A percentile compares a stretch with the other conserved stretches of the same genome.
Conservation (phyloP, 1,140 invertebrate genomes). For the Vollenhovia emeryi region DNA sequence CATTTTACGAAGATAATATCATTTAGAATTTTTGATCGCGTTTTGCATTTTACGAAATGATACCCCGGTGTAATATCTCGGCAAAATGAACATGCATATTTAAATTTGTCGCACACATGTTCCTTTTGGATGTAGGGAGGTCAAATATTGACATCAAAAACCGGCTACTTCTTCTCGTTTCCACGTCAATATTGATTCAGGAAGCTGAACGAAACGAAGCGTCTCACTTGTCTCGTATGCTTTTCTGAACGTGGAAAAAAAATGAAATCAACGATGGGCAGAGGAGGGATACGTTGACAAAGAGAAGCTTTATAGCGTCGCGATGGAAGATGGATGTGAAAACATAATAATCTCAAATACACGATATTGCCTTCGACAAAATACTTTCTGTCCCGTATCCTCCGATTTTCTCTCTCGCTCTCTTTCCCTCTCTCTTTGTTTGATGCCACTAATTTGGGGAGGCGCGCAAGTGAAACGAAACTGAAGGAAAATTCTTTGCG, state of each 20-base stretch:
- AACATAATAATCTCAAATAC: conserved; percentile 35
- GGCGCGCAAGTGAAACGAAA: background rate
- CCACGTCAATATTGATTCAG: conserved; percentile 47
- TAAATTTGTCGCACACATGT: background rate
- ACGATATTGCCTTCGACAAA: background rate
- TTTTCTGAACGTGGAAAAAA: background rate
- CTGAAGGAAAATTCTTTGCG: background rate
- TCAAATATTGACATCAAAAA: conserved; percentile 47
- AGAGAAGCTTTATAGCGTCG: background rate
- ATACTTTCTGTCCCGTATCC: conserved; percentile 4
- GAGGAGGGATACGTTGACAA: background rate
- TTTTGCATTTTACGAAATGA: background rate
- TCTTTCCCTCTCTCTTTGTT: background rate
- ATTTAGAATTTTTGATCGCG: background rate
- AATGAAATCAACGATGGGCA: background rate
- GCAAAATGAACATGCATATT: background rate
- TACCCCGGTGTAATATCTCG: no score
- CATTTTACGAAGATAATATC: background rate
- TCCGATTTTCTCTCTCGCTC: background rate
- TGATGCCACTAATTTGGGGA: background rate
- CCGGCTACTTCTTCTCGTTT: background rate
- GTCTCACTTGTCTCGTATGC: background rate
- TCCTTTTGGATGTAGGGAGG: background rate
- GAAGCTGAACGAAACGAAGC: conserved; percentile 18
- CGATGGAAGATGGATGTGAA: background rate